Conservation (phyloP, 2,797 vertebrate genomes). For the Phataginus tetradactyla region DNA sequence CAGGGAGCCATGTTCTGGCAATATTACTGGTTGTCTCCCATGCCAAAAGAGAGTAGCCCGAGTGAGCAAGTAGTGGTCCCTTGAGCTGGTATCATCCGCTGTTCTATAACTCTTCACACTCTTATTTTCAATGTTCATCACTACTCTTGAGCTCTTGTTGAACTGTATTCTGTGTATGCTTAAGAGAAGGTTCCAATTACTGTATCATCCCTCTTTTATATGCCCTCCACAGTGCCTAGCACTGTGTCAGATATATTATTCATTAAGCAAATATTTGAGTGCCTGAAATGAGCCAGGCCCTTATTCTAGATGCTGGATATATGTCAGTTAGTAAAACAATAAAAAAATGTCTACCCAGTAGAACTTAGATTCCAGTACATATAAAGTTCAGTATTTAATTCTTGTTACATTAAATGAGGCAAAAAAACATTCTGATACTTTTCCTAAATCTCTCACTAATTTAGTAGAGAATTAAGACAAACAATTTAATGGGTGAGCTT, state of each 20-base stretch:
- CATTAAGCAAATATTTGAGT: conserved; percentile 10
- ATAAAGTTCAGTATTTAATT: conserved; percentile 21
- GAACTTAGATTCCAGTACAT: background rate
- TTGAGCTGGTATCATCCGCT: background rate
- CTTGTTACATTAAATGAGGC: background rate
- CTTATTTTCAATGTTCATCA: background rate
- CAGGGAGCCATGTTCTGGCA: background rate
- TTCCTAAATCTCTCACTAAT: background rate
- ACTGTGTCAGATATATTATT: conserved; percentile 8
- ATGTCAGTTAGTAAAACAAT: background rate
- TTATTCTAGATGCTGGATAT: background rate
- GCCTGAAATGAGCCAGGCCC: background rate
- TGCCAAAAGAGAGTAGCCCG: background rate
- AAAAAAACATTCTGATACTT: conserved; percentile 47
- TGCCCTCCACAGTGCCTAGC: background rate
- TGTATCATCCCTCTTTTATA: background rate
- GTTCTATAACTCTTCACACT: background rate
- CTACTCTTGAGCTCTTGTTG: background rate
- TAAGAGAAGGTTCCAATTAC: background rate
- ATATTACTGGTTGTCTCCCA: background rate
- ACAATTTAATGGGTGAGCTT: conserved; percentile 10
- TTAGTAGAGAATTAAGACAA: conserved; percentile 34
- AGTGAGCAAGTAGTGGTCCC: background rate
- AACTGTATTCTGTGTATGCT: conserved; percentile 11
- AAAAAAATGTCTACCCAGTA: background rate